Base-by-base conservation (phyloP, 2,797 vertebrate species). In the Falco columbarius region DNA sequence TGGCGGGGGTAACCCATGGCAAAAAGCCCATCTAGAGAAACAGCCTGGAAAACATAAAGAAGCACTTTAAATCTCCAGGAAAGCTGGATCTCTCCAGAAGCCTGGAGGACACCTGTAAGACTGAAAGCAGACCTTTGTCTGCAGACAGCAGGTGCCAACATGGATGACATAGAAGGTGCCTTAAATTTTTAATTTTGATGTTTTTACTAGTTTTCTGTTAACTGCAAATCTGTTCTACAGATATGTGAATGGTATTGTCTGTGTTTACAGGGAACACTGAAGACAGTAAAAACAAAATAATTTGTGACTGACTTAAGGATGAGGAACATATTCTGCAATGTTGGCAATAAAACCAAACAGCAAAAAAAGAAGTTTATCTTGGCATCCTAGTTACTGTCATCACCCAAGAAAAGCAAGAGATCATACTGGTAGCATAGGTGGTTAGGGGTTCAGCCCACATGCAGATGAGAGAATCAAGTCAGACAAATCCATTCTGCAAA, bases 121-220 rank as follows among this genome's bases (percentile, higher is more conserved):
- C 22, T 46, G 24, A 77, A 88, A 73, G 52, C 51, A 90, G 22
- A 13, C 17, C 14, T 11, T 71, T 61, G 19, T 74, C 90, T 67
- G 75, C 13, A 63, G 51, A n/a, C 19, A 91, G 42, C 52, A 59
- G 21, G 30, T 55, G 61, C 42, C 72, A 36, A 26, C 13, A 18
- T 0, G 0, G 68, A n/a, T 38, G 27, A 44, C 40, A 40, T 6
- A 30, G 36, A 75, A 9, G 6, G 9, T 34, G 7, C 9, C 36
- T 52, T 74, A 24, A 32, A 17, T 17, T 81, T 66, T 88, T 52
- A 81, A 27, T 74, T 81, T 34, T n/a, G 32, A 27, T 20, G 12
- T 1, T 55, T 90, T 76, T 14, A 27, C 34, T 34, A 14, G 6
- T 89, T 68, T 87, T 59, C 30, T 36, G 19, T 40, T 56, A 49